Evolutionary conservation across 1,140 invertebrate genomes (phyloP).

Genomic region (Spodoptera litura): DNA sequence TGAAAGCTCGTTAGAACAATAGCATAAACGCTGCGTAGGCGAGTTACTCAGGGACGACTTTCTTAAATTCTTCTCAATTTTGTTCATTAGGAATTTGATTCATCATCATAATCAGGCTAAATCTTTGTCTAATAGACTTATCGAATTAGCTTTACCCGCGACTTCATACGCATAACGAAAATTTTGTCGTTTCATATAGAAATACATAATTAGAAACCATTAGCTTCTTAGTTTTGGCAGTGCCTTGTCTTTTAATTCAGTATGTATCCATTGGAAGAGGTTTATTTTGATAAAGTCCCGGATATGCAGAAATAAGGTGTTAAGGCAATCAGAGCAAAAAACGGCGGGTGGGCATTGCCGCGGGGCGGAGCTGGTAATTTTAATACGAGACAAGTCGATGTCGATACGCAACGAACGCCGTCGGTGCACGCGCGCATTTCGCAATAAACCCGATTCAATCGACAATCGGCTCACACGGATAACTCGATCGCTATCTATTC

Average conservation of each 20-base stretch:
- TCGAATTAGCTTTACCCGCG: no score
- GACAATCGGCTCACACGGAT: constrained; percentile 40
- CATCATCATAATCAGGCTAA: no score
- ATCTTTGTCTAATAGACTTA: no score
- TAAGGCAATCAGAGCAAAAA: constrained; percentile 22
- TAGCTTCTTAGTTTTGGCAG: no score
- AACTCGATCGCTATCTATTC: constrained; percentile 54
- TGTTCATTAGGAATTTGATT: no score
- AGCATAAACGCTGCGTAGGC: not conserved
- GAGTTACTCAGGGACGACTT: constrained; percentile 16
- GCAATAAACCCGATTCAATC: not conserved
- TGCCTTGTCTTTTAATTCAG: no score
- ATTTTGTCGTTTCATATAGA: no score
- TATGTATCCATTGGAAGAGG: no score
- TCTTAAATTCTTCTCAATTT: constrained; percentile 23
- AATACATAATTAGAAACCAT: no score
- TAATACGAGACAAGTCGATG: constrained; percentile 34
- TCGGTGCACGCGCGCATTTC: constrained; percentile 11
- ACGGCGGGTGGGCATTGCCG: constrained; percentile 28
- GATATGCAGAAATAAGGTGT: not conserved
- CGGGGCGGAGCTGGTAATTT: constrained; percentile 16
- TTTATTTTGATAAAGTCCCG: not conserved
- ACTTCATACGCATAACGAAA: no score
- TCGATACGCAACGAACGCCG: constrained; percentile 24
- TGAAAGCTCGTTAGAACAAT: constrained; percentile 32